These are phyloP conservation scores for Drosophila peninsularis DNA, from an alignment of 2,888 invertebrate genomes.

Conservation along the genomic window DNA sequence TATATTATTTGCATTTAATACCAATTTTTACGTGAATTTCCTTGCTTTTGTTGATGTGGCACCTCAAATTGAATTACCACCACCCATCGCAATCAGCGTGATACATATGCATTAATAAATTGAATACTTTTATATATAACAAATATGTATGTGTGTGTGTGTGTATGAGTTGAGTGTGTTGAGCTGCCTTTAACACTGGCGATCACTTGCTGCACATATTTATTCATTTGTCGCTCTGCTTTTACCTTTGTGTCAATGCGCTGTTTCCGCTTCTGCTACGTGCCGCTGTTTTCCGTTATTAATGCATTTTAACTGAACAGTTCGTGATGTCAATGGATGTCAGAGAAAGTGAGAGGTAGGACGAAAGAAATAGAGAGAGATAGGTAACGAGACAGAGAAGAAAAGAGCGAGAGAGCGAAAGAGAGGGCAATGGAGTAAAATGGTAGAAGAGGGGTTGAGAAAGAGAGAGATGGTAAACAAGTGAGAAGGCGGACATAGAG, in stretches of 20 bases:
- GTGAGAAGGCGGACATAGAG: background rate
- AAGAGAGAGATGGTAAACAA: background rate
- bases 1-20: constrained; percentile 28
- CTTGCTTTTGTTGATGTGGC: constrained; percentile 19
- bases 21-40: constrained; percentile 31
- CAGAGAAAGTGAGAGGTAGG: background rate
- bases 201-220: constrained; percentile 18
- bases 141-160: background rate
- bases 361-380: background rate
- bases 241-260: constrained; percentile 42
- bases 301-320: background rate
- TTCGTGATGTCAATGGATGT: background rate
- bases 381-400: background rate
- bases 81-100: constrained; percentile 44
- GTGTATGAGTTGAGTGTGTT: background rate
- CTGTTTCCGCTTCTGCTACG: constrained; percentile 43
- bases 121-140: constrained; percentile 29
- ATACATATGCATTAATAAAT: constrained; percentile 50
- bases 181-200: constrained; percentile 1
- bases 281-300: constrained; percentile 5
- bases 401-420: background rate
- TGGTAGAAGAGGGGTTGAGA: background rate
- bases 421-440: background rate
- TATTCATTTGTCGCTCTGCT: constrained; percentile 38
- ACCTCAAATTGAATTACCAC: constrained; percentile 56